phyloP scores from a whole-genome alignment of 2,888 invertebrate genomes.

The Onthophagus sagittarius region DNA sequence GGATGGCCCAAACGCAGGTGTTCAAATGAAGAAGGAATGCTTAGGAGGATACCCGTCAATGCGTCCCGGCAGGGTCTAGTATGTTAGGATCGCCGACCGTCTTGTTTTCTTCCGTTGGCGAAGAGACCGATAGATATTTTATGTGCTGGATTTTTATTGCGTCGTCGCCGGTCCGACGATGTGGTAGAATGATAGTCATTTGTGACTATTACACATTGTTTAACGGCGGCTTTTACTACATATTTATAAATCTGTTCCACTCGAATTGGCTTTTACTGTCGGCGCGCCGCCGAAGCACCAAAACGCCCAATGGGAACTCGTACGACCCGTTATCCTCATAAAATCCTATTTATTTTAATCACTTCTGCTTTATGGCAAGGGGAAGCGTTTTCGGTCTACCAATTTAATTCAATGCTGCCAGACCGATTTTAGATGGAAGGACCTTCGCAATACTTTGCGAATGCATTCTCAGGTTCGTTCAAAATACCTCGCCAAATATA shows the following conservation, averaged over 20 bases:
- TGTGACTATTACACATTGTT: slow-evolving; percentile 27
- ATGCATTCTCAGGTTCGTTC: neutral
- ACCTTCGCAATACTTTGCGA: neutral
- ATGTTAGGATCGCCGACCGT: neutral
- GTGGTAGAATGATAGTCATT: slow-evolving; percentile 31
- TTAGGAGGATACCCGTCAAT: slow-evolving; percentile 21
- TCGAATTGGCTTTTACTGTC: slow-evolving; percentile 10
- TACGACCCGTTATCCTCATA: neutral
- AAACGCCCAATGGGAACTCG: neutral
- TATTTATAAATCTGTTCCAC: slow-evolving; percentile 20
- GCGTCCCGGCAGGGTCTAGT: neutral
- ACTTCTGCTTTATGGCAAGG: neutral
- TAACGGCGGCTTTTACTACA: slow-evolving; percentile 20
- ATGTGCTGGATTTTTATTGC: slow-evolving; percentile 30
- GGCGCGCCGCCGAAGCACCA: neutral
- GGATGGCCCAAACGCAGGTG: slow-evolving; percentile 20
- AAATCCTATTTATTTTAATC: neutral
- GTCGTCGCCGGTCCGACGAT: slow-evolving; percentile 18
- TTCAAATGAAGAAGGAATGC: slow-evolving; percentile 22
- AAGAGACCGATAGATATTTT: slow-evolving; percentile 24
- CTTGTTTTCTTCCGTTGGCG: slow-evolving; percentile 9
- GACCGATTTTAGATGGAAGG: neutral
- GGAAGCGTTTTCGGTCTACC: neutral
- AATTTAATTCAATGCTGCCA: neutral
- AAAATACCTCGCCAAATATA: neutral